These are phyloP conservation scores for Melanargia galathea DNA, from an alignment of 2,888 invertebrate genomes.

Conservation along the genomic window DNA sequence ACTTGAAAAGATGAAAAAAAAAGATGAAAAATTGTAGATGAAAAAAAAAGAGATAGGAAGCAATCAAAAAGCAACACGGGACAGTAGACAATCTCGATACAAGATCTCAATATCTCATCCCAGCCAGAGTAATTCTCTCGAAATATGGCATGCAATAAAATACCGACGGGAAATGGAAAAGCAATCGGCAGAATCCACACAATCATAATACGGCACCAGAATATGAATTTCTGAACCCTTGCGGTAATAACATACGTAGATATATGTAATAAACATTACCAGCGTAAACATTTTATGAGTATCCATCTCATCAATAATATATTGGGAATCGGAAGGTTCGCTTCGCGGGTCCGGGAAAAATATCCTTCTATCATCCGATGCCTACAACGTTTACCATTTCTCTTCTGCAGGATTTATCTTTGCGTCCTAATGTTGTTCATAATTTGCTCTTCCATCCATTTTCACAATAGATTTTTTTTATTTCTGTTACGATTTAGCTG, in stretches of 20 bases:
- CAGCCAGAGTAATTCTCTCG: slow-evolving; percentile 59
- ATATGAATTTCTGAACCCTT: slow-evolving; percentile 48
- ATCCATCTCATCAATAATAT: slow-evolving; percentile 34
- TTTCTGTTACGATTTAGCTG: background rate
- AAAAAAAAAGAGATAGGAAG: slow-evolving; percentile 48
- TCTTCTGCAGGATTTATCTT: slow-evolving; percentile 13
- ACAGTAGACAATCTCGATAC: slow-evolving; percentile 58
- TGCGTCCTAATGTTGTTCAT: slow-evolving; percentile 9
- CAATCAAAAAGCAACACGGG: slow-evolving; percentile 70
- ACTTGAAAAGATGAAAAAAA: slow-evolving; percentile 6
- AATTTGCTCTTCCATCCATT: background rate
- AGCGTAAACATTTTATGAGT: slow-evolving; percentile 39
- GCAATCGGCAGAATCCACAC: slow-evolving; percentile 63
- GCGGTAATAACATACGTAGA: slow-evolving; percentile 39
- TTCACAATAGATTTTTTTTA: background rate
- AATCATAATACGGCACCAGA: slow-evolving; percentile 54
- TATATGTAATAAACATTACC: slow-evolving; percentile 43
- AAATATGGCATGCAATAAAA: slow-evolving; percentile 78
- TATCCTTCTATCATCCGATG: slow-evolving; percentile 19
- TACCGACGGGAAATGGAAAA: slow-evolving; percentile 71
- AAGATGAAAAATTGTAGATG: slow-evolving; percentile 36
- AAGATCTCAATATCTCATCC: slow-evolving; percentile 62
- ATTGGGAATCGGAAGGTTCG: slow-evolving; percentile 26
- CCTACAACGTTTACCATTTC: slow-evolving; percentile 14
- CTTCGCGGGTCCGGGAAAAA: slow-evolving; percentile 20